These are phyloP conservation scores for Drosophila insularis DNA, from an alignment of 1,140 invertebrate species.

Conservation along the genomic window DNA sequence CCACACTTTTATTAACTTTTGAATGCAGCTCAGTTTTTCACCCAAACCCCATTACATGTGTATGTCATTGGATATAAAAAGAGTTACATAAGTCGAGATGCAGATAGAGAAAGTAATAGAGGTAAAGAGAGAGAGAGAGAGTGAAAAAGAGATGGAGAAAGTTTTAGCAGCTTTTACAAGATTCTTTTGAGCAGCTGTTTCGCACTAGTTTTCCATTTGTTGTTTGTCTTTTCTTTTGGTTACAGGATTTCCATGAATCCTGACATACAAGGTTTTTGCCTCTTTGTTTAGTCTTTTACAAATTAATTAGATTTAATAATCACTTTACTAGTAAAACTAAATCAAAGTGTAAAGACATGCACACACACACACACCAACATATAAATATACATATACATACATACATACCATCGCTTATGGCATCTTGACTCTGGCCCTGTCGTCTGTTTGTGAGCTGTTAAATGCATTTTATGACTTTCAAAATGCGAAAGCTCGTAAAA, in stretches of 20 bases:
- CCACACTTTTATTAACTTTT: conserved; percentile 81
- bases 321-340: neutral
- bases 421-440: conserved; percentile 10
- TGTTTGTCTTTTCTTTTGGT: conserved; percentile 45
- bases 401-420: neutral
- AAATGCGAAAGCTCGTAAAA: conserved; percentile 73
- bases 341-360: neutral
- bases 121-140: neutral
- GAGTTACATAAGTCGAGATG: neutral
- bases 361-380: neutral
- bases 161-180: conserved; percentile 50
- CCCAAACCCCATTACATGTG: neutral
- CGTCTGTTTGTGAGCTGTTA: conserved; percentile 25
- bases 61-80: neutral
- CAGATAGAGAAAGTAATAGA: neutral
- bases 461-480: conserved; percentile 74
- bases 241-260: conserved; percentile 11
- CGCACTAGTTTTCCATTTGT: conserved; percentile 3
- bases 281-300: conserved; percentile 42
- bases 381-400: neutral
- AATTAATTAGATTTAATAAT: conserved; percentile 77
- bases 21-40: conserved; percentile 59
- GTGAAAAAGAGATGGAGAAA: conserved; percentile 2
- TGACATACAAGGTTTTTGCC: conserved; percentile 2
- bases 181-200: conserved; percentile 55